A percentile compares a stretch with the other conserved stretches of the same genome.
Evolutionary conservation across 2,888 invertebrate species (phyloP).

Genomic region (Sceliomorpha sp.): DNA sequence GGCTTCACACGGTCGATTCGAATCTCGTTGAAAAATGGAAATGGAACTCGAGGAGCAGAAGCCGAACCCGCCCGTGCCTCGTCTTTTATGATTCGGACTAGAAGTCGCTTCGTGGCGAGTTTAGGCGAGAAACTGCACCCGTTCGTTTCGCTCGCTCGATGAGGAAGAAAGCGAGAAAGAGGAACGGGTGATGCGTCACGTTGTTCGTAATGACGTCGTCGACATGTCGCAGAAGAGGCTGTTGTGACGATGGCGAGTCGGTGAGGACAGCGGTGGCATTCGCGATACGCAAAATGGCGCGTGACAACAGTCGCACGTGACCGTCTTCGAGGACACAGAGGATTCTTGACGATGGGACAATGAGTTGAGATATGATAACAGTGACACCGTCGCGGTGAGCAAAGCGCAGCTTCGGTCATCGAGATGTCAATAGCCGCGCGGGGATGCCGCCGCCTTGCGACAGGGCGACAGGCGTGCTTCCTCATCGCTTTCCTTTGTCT

Average conservation of each 20-base stretch:
- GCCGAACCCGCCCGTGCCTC: no score
- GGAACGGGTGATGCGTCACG: no score
- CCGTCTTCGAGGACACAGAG: slow-evolving; percentile 7
- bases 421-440: slow-evolving; percentile 41
- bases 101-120: no score
- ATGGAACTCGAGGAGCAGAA: no score
- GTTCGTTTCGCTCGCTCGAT: no score
- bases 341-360: slow-evolving; percentile 30
- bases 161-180: no score
- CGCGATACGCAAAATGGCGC: no score
- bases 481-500: slow-evolving; percentile 62
- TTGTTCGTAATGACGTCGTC: neutral
- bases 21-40: no score
- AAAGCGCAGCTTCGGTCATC: slow-evolving; percentile 26
- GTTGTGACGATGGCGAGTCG: neutral
- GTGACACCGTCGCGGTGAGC: no score
- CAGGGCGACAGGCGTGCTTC: slow-evolving; percentile 30
- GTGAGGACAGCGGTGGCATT: neutral
- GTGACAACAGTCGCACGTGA: slow-evolving; percentile 8
- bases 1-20: no score
- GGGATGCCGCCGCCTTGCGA: slow-evolving; percentile 12
- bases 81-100: no score
- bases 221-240: neutral
- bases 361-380: slow-evolving; percentile 50
- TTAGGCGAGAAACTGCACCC: no score